These are phyloP conservation scores for Sebastes elongatus DNA, from an alignment of 2,797 vertebrate genomes.

Conservation along the genomic window DNA sequence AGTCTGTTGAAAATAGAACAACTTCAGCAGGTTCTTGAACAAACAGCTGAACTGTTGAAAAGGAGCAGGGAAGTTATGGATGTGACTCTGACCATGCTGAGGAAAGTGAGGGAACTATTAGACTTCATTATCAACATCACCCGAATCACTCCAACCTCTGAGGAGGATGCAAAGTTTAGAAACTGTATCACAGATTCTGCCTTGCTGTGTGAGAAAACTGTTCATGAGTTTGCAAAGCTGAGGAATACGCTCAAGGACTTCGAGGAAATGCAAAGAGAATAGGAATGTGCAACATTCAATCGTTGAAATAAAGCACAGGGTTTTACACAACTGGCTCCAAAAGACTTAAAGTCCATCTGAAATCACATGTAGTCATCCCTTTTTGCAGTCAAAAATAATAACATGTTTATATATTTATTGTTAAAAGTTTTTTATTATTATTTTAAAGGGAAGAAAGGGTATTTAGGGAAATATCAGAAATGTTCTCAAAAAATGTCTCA, in stretches of 20 bases:
- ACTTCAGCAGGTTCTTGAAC: fast-evolving
- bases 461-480: background rate
- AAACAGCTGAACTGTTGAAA: background rate
- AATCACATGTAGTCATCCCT: background rate
- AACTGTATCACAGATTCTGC: background rate
- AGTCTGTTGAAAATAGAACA: background rate
- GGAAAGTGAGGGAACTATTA: background rate
- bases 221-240: background rate
- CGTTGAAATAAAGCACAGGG: background rate
- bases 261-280: background rate
- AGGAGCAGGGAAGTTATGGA: background rate
- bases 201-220: background rate
- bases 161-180: background rate
- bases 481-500: background rate
- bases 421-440: background rate
- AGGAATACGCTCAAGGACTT: fast-evolving
- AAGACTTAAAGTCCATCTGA: background rate
- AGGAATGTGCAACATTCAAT: background rate
- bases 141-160: background rate
- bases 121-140: background rate
- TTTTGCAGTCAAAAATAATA: background rate
- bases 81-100: background rate
- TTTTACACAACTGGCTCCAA: background rate
- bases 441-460: background rate
- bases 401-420: too few species aligned